A percentile compares a stretch with the other conserved stretches of the same genome.
phyloP scores from a whole-genome alignment of 2,113 vertebrate genomes.

The Aegithalos caudatus region DNA sequence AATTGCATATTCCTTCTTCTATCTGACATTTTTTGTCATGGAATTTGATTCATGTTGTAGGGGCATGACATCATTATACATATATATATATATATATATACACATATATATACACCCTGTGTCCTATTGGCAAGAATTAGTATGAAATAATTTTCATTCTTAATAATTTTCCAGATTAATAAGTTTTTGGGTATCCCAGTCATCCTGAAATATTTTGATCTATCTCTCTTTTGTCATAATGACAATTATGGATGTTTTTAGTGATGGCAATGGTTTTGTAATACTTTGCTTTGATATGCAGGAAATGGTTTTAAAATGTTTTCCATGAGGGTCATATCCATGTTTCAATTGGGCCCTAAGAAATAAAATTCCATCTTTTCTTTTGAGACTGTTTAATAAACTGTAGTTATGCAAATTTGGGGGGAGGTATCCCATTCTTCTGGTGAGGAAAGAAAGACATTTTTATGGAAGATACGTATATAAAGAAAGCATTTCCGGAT shows the following conservation, averaged over 20 bases:
- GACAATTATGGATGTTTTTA: not conserved
- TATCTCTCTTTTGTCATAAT: not conserved
- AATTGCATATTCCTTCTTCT: not conserved
- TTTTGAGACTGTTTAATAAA: not conserved
- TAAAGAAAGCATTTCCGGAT: not conserved
- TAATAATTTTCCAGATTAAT: not conserved
- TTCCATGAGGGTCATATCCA: not conserved
- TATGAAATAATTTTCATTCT: not conserved
- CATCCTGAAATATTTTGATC: not conserved
- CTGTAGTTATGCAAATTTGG: not conserved
- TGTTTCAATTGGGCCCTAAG: not conserved
- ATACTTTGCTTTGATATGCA: not conserved
- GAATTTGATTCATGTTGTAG: not conserved
- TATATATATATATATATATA: not conserved
- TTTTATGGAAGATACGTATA: not conserved
- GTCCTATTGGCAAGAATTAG: not conserved
- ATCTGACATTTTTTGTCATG: not conserved
- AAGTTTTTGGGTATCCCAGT: not conserved
- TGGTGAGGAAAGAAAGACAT: not conserved
- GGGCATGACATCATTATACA: not conserved
- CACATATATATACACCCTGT: not conserved
- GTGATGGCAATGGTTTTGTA: not conserved
- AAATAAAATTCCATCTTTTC: not conserved
- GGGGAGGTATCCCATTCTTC: not conserved
- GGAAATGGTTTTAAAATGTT: not conserved